Evolutionary conservation across 2,113 vertebrate species (phyloP), one percentile per base, ranked within the genome.

Genomic region (Fregata magnificens): DNA sequence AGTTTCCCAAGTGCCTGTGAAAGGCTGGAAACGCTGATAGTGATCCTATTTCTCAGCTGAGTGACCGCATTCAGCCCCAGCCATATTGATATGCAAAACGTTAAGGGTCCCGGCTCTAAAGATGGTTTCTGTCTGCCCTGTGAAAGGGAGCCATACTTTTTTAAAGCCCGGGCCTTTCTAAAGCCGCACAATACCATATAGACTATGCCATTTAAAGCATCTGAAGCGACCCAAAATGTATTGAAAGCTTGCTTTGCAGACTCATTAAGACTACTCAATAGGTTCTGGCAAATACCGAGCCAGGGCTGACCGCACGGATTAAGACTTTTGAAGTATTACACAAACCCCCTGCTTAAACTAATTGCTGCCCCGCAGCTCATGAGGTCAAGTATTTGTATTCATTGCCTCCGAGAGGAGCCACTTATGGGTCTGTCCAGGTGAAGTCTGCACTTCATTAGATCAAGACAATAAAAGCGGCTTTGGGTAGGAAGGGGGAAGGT

Each of bases 31-130:
- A 97, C 95, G 93, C 97, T 98, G 98, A 98, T 98, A 97, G 97
- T 98, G 98, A 98, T 98, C 98, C 98, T 98, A 98, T 99, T 99
- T 98, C 98, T 97, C 98, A 99, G 98, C 97, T 98, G 98, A 99
- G 98, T 98, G 98, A 96, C 95, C 94, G 97, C 98, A 99, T 99
- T 99, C 98, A 99, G 90, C 96, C 96, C 86, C 93, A 95, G 97
- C 96, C 90, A 38, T 97, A 99, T 99, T 99, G 98, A 99, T 98
- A 99, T 99, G 98, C 98, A 99, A 99, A 99, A 94, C 96, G 79
- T 83, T 81, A 4, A 72, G 95, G 97, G 97, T 94, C 95, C 97
- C 80, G 88, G 89, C 97, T 97, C 97, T 96, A 98, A 98, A 97
- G 97, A 95, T 96, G 92, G 97, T 96, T 95, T 98, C 98, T 98